phyloP scores from a whole-genome alignment of 2,113 vertebrate genomes.

The Atlantisia rogersi region DNA sequence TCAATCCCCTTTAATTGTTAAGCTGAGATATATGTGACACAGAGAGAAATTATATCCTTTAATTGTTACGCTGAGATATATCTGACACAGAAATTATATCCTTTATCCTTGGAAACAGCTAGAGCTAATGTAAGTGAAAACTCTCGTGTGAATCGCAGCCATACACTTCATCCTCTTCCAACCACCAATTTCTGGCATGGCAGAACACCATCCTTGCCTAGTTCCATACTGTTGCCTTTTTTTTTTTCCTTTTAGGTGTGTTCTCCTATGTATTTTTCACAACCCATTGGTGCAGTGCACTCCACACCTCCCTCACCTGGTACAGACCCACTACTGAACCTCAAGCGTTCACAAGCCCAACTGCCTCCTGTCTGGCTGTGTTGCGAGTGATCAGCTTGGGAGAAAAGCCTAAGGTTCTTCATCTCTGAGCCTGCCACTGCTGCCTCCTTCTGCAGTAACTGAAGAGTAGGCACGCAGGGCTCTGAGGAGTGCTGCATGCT shows the following conservation, averaged over 20 bases:
- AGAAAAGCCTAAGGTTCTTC: neutral
- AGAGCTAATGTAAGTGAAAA: neutral
- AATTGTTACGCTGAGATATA: neutral
- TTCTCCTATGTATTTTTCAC: neutral
- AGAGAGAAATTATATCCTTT: neutral
- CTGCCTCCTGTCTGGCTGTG: neutral
- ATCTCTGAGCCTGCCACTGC: neutral
- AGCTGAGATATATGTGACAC: neutral
- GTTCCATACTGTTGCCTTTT: neutral
- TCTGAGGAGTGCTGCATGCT: neutral
- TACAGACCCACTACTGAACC: neutral
- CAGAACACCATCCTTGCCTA: neutral
- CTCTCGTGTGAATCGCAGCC: neutral
- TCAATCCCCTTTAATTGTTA: neutral
- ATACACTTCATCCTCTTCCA: neutral
- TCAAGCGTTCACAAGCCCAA: neutral
- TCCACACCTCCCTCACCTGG: neutral
- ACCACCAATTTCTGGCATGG: neutral
- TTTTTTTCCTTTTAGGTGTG: neutral
- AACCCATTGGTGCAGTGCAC: neutral
- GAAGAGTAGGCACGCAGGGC: rapidly evolving
- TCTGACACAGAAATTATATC: neutral
- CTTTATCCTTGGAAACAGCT: neutral
- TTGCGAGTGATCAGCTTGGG: neutral
- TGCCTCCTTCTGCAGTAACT: neutral